phyloP scores from a whole-genome alignment of 2,113 vertebrate genomes.

The Indicator indicator region DNA sequence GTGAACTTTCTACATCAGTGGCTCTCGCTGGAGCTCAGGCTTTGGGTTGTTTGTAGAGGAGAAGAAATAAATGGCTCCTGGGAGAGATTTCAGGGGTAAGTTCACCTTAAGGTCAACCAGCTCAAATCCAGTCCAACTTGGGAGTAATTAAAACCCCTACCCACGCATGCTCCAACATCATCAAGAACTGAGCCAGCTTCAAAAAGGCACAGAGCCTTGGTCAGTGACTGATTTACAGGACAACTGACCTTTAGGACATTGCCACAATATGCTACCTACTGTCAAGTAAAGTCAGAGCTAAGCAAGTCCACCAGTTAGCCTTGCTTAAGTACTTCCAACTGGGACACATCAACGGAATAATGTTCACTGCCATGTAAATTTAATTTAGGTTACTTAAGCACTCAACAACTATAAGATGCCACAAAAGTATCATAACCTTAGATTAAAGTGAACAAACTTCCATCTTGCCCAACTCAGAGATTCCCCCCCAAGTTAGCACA shows the following conservation, averaged over 20 bases:
- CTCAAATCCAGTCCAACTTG: neutral
- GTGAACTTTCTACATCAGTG: constrained; percentile 60
- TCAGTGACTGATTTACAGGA: neutral
- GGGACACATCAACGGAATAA: neutral
- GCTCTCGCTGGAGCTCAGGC: neutral
- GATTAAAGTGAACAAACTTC: neutral
- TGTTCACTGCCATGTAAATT: neutral
- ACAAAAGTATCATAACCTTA: neutral
- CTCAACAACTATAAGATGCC: neutral
- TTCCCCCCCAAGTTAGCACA: neutral
- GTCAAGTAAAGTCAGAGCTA: neutral
- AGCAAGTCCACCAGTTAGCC: neutral
- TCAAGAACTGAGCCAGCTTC: neutral
- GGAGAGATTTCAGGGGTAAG: neutral
- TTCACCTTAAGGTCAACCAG: constrained; percentile 39
- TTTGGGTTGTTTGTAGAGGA: constrained; percentile 50
- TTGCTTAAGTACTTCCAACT: neutral
- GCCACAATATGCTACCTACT: neutral
- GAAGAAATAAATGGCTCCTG: constrained; percentile 38
- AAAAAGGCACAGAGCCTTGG: neutral
- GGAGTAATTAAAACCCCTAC: neutral
- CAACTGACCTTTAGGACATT: neutral
- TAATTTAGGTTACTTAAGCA: neutral
- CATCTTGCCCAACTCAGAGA: neutral
- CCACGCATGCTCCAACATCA: neutral